Evolutionary conservation across 2,888 invertebrate genomes (phyloP).

Genomic region (Torymus tubicola): DNA sequence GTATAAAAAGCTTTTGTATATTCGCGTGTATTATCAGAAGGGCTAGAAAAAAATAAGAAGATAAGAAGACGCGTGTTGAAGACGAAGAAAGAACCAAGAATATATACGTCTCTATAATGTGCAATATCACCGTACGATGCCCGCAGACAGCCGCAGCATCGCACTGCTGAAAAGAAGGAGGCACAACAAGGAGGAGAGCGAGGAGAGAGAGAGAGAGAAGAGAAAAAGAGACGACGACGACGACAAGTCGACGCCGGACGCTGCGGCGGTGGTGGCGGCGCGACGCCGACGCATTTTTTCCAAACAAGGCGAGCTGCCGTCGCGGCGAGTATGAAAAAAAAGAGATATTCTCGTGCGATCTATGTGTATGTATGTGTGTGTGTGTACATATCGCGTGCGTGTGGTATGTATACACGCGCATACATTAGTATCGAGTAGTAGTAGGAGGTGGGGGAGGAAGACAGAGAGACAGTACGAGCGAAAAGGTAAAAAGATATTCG

Average conservation of each 20-base stretch:
- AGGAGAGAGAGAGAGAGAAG: not conserved
- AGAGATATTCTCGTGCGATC: not conserved
- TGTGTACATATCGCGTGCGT: no score
- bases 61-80: no score
- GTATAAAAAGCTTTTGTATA: no score
- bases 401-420: not conserved
- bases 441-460: not conserved
- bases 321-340: not conserved
- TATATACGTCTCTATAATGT: no score
- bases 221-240: no score
- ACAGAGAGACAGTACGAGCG: not conserved
- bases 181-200: not conserved
- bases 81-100: no score
- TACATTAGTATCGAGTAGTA: not conserved
- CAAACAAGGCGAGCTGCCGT: constrained; percentile 35
- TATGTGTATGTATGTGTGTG: no score
- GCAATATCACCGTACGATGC: no score
- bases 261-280: not conserved
- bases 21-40: no score
- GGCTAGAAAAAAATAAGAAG: no score
- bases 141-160: no score
- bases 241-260: constrained; percentile 21
- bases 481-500: constrained; percentile 10
- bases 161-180: no score
- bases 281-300: constrained; percentile 46